Percentiles rank a stretch among this genome's conserved stretches.
phyloP scores from a whole-genome alignment of 1,140 invertebrate species.

The Aporrectodea caliginosa region DNA sequence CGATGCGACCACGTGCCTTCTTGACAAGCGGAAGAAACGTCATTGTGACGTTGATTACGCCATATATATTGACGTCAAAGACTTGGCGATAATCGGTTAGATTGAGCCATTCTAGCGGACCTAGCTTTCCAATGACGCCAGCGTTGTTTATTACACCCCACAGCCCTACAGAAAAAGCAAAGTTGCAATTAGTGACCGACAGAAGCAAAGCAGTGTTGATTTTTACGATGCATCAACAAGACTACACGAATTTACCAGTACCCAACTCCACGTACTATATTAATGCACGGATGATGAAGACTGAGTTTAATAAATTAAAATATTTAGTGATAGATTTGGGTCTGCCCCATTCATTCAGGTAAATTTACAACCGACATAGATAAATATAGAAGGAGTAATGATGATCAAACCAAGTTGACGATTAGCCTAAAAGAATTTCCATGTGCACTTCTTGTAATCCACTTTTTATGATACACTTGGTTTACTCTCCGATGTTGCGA shows the following conservation, averaged over 20 bases:
- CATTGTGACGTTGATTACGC: constrained; percentile 36
- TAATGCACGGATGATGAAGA: too few relatives aligned
- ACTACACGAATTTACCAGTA: too few relatives aligned
- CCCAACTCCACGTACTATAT: too few relatives aligned
- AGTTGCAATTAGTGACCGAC: background rate
- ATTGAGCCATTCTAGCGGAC: constrained; percentile 35
- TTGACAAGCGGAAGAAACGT: constrained; percentile 34
- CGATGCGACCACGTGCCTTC: constrained; percentile 7
- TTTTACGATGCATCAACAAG: background rate
- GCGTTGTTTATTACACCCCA: constrained; percentile 39
- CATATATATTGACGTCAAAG: constrained; percentile 37
- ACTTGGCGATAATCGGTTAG: constrained; percentile 37
- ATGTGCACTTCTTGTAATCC: too few relatives aligned
- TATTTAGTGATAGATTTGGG: background rate
- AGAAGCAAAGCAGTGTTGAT: background rate
- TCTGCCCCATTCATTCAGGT: background rate
- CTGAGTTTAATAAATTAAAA: background rate
- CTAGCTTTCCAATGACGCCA: constrained; percentile 35
- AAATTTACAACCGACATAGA: too few relatives aligned
- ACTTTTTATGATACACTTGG: too few relatives aligned
- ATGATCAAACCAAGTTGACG: too few relatives aligned
- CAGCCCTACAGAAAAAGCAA: constrained; percentile 32
- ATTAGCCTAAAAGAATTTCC: too few relatives aligned
- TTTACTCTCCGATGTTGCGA: too few relatives aligned
- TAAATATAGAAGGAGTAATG: too few relatives aligned